These are phyloP conservation scores for Otus sunia DNA, from an alignment of 2,113 vertebrate species.

Conservation along the genomic window DNA sequence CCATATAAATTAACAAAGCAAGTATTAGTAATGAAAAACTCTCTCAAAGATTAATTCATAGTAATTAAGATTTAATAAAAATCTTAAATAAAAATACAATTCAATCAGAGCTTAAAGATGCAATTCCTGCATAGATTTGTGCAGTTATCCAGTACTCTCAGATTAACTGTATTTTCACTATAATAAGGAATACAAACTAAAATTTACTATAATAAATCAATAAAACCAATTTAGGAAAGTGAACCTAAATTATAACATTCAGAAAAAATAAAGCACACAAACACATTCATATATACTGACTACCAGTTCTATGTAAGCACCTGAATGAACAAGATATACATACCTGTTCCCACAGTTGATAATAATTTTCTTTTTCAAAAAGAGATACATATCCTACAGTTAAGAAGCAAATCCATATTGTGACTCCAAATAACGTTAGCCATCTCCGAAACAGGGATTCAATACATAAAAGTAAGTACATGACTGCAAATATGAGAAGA, in stretches of 20 bases:
- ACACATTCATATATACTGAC: too few relatives aligned
- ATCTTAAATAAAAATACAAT: background rate
- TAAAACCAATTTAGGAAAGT: background rate
- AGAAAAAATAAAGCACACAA: background rate
- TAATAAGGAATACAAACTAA: background rate
- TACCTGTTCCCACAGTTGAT: conserved; percentile 88
- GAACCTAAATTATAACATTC: background rate
- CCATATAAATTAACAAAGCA: background rate
- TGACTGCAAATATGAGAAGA: conserved; percentile 81
- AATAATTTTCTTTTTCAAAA: conserved; percentile 39
- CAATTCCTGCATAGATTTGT: background rate
- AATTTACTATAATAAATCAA: background rate
- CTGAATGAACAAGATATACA: background rate
- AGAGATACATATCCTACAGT: conserved; percentile 85
- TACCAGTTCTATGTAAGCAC: accelerated
- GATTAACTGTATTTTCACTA: background rate
- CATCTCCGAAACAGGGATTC: conserved; percentile 84
- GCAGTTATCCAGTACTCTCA: background rate
- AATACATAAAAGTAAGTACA: conserved; percentile 83
- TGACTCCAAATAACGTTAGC: conserved; percentile 79
- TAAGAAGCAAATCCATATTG: conserved; percentile 87
- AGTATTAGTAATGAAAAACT: background rate
- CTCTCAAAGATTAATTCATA: background rate
- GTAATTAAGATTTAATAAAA: background rate
- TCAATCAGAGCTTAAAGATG: background rate